Percentiles rank a stretch among this genome's conserved stretches.
Conservation (phyloP, 2,113 vertebrate genomes). For the Bungarus multicinctus region DNA sequence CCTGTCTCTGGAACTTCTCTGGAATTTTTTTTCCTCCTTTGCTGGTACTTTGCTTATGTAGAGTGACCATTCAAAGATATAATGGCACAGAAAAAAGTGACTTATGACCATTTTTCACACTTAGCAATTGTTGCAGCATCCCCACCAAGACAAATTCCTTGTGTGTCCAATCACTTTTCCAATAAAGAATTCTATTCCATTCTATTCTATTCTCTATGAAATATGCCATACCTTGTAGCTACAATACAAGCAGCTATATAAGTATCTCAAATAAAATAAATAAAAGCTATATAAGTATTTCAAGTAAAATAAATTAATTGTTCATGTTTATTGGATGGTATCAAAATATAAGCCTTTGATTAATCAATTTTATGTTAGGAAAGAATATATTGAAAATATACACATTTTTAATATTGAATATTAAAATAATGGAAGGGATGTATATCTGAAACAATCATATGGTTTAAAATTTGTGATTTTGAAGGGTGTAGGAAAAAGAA, state of each 20-base stretch:
- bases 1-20: too few relatives aligned
- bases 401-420: neutral
- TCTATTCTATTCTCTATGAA: too few relatives aligned
- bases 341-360: neutral
- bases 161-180: too few relatives aligned
- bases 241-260: neutral
- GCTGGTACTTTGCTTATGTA: too few relatives aligned
- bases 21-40: too few relatives aligned
- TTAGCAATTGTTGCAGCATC: too few relatives aligned
- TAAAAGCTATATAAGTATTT: neutral
- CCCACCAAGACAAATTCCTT: too few relatives aligned
- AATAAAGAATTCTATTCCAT: too few relatives aligned
- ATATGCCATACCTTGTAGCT: neutral
- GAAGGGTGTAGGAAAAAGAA: neutral
- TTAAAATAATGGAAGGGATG: neutral
- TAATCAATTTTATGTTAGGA: neutral
- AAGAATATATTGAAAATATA: neutral
- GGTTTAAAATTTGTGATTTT: neutral
- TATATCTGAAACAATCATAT: neutral
- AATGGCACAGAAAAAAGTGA: too few relatives aligned
- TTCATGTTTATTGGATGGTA: neutral
- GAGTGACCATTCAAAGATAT: too few relatives aligned
- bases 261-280: neutral
- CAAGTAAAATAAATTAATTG: neutral
- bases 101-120: too few relatives aligned